A percentile compares a stretch with the other conserved stretches of the same genome.
Evolutionary conservation across 2,797 vertebrate genomes (phyloP).

Genomic region (Gobio occitaniae): DNA sequence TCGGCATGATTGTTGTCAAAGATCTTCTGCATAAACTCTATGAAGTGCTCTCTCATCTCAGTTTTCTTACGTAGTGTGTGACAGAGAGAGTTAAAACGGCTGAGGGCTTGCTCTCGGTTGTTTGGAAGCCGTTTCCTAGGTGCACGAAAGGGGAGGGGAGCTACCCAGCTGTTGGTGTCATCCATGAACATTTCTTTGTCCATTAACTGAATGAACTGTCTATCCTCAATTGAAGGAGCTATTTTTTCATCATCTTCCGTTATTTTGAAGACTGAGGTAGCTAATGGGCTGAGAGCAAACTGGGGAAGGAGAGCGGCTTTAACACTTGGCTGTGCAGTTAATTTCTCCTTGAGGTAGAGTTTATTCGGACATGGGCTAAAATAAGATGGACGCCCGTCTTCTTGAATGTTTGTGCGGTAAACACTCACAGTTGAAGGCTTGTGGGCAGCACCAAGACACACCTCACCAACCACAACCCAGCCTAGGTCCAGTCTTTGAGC

Average conservation of each 20-base stretch:
- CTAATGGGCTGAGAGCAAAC: background rate
- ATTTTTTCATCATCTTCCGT: background rate
- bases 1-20: background rate
- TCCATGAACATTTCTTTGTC: too few species aligned
- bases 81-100: too few species aligned
- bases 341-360: background rate
- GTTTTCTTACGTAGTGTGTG: too few species aligned
- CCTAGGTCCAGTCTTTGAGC: constrained; percentile 7
- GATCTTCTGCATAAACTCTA: too few species aligned
- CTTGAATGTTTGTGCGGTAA: background rate
- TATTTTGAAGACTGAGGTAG: background rate
- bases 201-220: background rate
- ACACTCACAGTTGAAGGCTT: background rate
- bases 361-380: background rate
- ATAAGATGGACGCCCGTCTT: background rate
- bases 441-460: background rate
- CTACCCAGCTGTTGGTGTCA: too few species aligned
- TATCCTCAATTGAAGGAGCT: background rate
- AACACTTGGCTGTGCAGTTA: background rate
- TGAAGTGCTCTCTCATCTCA: too few species aligned
- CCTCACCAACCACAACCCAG: background rate
- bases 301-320: background rate
- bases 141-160: too few species aligned
- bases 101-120: too few species aligned
- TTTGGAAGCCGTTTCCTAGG: too few species aligned